Base-by-base conservation (phyloP, 2,113 vertebrate species). In the Tetraodon nigroviridis region DNA sequence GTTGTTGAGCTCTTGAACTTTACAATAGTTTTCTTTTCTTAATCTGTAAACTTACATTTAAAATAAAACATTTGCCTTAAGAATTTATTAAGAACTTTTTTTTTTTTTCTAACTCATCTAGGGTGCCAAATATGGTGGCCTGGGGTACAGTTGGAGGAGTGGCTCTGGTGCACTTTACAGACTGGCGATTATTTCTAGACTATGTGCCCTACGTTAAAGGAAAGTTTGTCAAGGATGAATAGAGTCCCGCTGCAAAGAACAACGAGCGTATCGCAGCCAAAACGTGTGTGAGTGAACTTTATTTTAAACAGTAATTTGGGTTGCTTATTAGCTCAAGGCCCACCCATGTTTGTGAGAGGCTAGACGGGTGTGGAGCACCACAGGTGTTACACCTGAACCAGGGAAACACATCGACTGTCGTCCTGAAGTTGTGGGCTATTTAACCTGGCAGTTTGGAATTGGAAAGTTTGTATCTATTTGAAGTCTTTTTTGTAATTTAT, bases 121-220 rank as follows among this genome's bases (percentile, higher is more conserved):
- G 96, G 96, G 68, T 90, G 1, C 94, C 95, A 55, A 95, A 92
- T 0, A 51, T 90, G 0, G 1, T 80, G 2, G 80, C 82, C 0
- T 97, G 95, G 95, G 93, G 93, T 4, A 32, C 85, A 0, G 92
- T 92, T 8, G 93, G 89, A 0, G 69, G 89, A 0, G 73, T 94
- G 40, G 91, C 88, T 0, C 19, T 97, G 2, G 66, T 98, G 47
- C 91, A 95, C 91, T 73, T 87, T 71, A 95, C 96, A 1, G 96
- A 98, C 78, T 99, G 96, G 96, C 87, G 90, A 42, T 64, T 98
- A 64, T 15, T 99, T 56, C 89, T 99, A n/a, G 93, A 95, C 58
- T 95, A 93, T 16, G 94, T 98, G 13, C 96, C 96, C 1, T 99
- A 96, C 82, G 64, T 98, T 22, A 83, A 83, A 0, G 92, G 93